These are phyloP conservation scores for Ondatra zibethicus DNA, from an alignment of 2,113 vertebrate genomes.

Conservation along the genomic window DNA sequence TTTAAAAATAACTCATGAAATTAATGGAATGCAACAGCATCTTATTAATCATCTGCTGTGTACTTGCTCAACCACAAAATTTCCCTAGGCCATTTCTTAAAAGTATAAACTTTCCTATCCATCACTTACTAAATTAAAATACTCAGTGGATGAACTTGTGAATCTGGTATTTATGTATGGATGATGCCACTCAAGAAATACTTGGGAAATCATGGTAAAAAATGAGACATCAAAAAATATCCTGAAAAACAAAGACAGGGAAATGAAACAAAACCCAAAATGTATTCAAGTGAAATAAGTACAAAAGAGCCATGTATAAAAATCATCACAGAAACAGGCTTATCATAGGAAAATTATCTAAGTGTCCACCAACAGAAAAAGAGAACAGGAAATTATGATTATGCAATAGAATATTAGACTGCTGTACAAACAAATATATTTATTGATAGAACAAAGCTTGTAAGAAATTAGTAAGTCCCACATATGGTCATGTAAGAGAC, in stretches of 20 bases:
- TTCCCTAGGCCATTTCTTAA: neutral
- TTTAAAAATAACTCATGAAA: neutral
- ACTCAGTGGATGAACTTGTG: neutral
- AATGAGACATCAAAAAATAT: neutral
- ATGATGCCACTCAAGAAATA: neutral
- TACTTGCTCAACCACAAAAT: neutral
- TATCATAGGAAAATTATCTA: neutral
- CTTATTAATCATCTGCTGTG: neutral
- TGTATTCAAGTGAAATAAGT: constrained; percentile 19
- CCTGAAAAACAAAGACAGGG: neutral
- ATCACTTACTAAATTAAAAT: neutral
- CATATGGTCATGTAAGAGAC: neutral
- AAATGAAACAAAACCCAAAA: neutral
- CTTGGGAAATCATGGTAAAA: neutral
- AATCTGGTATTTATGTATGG: neutral
- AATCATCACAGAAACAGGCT: neutral
- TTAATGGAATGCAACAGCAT: neutral
- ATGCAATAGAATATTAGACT: neutral
- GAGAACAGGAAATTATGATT: neutral
- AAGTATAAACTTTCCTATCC: neutral
- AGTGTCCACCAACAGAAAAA: neutral
- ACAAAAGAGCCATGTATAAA: neutral
- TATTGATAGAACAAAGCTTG: constrained; percentile 8
- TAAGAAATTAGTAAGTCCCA: neutral
- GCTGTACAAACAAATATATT: constrained; percentile 9